Evolutionary conservation across 1,140 invertebrate genomes (phyloP).

Genomic region (Pseudomyrmex concolor): DNA sequence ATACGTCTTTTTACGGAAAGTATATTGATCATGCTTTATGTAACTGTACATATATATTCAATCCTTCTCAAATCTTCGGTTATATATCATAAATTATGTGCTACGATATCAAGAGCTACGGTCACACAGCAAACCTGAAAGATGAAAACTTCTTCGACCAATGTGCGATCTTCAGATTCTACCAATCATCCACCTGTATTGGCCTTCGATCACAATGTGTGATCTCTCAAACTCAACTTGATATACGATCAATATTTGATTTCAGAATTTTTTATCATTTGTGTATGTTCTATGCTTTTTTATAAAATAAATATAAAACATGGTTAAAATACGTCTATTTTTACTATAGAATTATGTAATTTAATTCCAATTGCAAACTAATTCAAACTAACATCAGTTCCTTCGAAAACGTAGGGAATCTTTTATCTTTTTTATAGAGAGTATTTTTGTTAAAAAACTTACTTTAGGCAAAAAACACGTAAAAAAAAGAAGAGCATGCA

Average conservation of each 20-base stretch:
- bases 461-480: constrained; percentile 14
- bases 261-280: too few relatives aligned
- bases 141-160: background rate
- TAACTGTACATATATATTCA: constrained; percentile 32
- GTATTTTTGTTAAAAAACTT: constrained; percentile 17
- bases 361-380: too few relatives aligned
- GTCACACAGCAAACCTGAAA: background rate
- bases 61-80: constrained; percentile 14
- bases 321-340: too few relatives aligned
- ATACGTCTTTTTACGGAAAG: constrained; percentile 29
- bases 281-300: too few relatives aligned
- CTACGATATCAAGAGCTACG: background rate
- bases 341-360: background rate
- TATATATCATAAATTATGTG: constrained; percentile 49
- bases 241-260: too few relatives aligned
- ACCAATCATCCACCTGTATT: too few relatives aligned
- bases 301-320: too few relatives aligned
- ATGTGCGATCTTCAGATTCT: background rate
- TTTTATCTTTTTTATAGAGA: background rate
- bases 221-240: too few relatives aligned
- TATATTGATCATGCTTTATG: constrained; percentile 54
- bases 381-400: background rate
- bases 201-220: too few relatives aligned
- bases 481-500: background rate
- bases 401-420: constrained; percentile 3